Evolutionary conservation across 2,113 vertebrate genomes (phyloP), one percentile per base, ranked within the genome.

Genomic region (Taxidea taxus): DNA sequence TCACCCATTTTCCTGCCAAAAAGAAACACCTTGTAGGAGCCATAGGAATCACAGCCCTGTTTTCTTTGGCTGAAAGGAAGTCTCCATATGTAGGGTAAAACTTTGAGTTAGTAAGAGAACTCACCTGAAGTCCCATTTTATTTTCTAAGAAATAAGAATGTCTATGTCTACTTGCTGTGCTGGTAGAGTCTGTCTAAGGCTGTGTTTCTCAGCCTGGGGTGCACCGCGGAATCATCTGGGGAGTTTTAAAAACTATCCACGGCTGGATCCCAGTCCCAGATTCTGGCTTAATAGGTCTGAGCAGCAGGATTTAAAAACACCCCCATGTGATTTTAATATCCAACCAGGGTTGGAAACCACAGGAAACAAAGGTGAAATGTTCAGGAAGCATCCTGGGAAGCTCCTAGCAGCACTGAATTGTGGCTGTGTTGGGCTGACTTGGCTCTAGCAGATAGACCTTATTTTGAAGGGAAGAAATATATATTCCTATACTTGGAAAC

Each of bases 401-500:
- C 47, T 86, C 12, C 68, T 4, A 27, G 1, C 2, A 80, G 14
- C 27, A 27, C 2, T 37, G 60, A 54, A 51, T 39, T n/a, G 44
- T 16, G 44, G n/a, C 15, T 42, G 12, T 25, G 34, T 31, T 18
- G 37, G 47, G 27, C 6, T 51, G 72, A 8, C 23, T 81, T 70
- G 31, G 49, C 21, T 34, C 21, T 66, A 58, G 16, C 5, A 54
- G 20, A 74, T 31, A 9, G 58, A 75, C 9, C 15, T 49, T 39
- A 51, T 70, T 90, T 83, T 92, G 92, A 87, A 92, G 44, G 44
- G 29, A 54, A 85, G 85, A 72, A 83, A 89, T 88, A 2, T 47
- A 0, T 29, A 51, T 94, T 91, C 96, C 72, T 94, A 6, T 74
- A 7, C 83, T 86, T 88, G 51, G n/a, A 89, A 70, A 18, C 42